A percentile compares a stretch with the other conserved stretches of the same genome.
phyloP scores from a whole-genome alignment of 2,888 invertebrate genomes.

The Crocallis elinguaria region DNA sequence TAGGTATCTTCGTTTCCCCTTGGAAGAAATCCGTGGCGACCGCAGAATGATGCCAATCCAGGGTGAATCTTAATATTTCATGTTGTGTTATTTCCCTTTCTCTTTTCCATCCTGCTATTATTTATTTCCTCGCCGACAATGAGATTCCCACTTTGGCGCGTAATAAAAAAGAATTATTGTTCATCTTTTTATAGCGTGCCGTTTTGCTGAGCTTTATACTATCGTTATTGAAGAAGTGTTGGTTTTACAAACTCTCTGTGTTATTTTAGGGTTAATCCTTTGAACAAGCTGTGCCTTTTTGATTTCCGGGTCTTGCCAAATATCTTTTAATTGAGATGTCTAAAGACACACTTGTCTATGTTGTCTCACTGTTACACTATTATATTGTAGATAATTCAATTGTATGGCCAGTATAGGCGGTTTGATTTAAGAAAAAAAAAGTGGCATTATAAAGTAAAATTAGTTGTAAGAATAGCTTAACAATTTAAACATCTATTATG shows the following conservation, averaged over 20 bases:
- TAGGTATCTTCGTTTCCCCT: constrained; percentile 72
- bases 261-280: constrained; percentile 29
- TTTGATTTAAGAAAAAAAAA: no score
- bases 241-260: constrained; percentile 46
- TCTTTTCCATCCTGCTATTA: constrained; percentile 82
- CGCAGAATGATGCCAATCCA: constrained; percentile 83
- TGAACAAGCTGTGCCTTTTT: background rate
- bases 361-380: background rate
- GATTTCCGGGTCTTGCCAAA: background rate
- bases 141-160: constrained; percentile 84
- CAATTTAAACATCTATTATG: no score
- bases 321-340: background rate
- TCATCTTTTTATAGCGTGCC: constrained; percentile 80
- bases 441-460: no score
- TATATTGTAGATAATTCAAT: no score
- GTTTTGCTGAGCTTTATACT: constrained; percentile 79
- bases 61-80: constrained; percentile 85
- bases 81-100: constrained; percentile 83
- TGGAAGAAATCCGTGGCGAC: constrained; percentile 73
- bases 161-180: constrained; percentile 85
- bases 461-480: no score
- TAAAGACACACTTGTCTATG: background rate
- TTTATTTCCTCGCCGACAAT: constrained; percentile 83
- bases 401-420: no score
- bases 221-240: constrained; percentile 71